Base-by-base conservation (phyloP, 2,113 vertebrate genomes). In the Sturnus vulgaris region DNA sequence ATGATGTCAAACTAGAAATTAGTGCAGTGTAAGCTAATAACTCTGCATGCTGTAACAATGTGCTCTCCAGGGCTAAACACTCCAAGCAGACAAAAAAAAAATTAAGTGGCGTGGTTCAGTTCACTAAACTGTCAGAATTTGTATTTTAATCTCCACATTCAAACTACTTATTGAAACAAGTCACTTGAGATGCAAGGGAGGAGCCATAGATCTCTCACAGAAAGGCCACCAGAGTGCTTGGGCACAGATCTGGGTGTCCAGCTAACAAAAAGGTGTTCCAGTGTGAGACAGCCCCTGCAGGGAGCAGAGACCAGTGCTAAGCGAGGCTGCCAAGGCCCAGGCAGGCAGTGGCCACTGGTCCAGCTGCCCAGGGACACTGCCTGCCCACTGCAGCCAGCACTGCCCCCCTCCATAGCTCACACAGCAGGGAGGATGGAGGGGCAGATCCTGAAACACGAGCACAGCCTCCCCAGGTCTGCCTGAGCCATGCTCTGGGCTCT, bases 281-380 rank as follows among this genome's bases (percentile, higher is more conserved):
- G 17, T 1, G 15, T 0, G 3, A 71, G 50, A 9, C 11, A 40
- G 30, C 10, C 39, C 46, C 44, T 30, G 15, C 15, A 46, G 25
- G 14, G 12, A 4, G 1, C 39, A 22, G 0, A 4, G 44, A 22
- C 6, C 7, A 44, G 30, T 0, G 1, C 42, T 18, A 4, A 50
- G 73, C 60, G 33, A 77, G 19, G 49, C 44, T 46, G 35, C 49
- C 49, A 4, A 8, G 1, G 1, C 37, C 39, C 42, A 13, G 9
- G 25, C 0, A 14, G 37, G 27, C 33, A 31, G 42, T 8, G 71
- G 31, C 6, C 0, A 0, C 55, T 18, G 35, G 39, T 39, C 37
- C 65, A 63, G 60, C 57, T 52, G 15, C 22, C 21, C 2, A 0
- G 33, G 21, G n/a, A 10, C 14, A 21, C 44, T 56, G 18, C 28